A percentile compares a stretch with the other conserved stretches of the same genome.
Conservation (phyloP, 2,113 vertebrate species). For the Bothrops jararaca region DNA sequence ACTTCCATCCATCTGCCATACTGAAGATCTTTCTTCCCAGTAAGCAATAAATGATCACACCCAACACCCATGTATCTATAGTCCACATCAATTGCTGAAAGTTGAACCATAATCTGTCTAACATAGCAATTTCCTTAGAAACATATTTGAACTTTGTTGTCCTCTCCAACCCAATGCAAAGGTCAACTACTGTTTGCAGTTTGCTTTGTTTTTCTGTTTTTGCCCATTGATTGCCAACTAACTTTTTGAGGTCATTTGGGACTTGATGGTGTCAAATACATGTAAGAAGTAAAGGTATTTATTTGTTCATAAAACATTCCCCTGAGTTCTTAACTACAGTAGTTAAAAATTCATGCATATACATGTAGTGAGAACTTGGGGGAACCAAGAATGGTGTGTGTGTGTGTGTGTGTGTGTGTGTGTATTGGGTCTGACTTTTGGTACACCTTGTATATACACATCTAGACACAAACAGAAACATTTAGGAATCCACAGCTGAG, state of each 20-base stretch:
- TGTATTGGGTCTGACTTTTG: background rate
- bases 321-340: background rate
- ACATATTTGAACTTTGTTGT: background rate
- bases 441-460: background rate
- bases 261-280: background rate
- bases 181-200: background rate
- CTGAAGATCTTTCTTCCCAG: background rate
- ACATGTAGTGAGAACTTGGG: background rate
- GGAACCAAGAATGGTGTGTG: background rate
- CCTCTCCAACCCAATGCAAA: background rate
- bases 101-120: background rate
- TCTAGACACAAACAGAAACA: background rate
- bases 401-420: no score
- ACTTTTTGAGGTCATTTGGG: background rate
- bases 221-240: background rate
- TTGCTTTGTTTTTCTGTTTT: background rate
- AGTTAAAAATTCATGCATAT: background rate
- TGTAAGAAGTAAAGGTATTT: background rate
- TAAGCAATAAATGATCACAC: background rate
- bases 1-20: background rate
- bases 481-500: background rate
- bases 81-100: background rate
- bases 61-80: background rate
- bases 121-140: background rate
- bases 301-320: constrained; percentile 2